Conservation (phyloP, 1,140 invertebrate species). For the Neodiprion virginianus region DNA sequence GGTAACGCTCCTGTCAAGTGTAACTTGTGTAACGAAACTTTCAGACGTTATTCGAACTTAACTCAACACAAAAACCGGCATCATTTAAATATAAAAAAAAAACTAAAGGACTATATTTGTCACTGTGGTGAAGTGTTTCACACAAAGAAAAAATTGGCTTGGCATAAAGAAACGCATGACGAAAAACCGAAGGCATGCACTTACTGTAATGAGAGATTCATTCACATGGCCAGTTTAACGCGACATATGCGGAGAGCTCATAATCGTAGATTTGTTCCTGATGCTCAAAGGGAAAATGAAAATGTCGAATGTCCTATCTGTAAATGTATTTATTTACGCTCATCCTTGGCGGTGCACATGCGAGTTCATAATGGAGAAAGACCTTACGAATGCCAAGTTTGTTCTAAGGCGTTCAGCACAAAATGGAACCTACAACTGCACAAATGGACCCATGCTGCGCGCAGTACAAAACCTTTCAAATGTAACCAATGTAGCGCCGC, state of each 20-base stretch:
- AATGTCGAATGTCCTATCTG: conserved; percentile 83
- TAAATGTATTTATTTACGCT: conserved; percentile 78
- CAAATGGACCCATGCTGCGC: conserved; percentile 86
- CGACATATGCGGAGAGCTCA: conserved; percentile 83
- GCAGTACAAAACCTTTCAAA: conserved; percentile 84
- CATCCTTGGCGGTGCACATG: conserved; percentile 82
- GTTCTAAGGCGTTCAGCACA: conserved; percentile 84
- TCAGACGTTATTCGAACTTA: conserved; percentile 83
- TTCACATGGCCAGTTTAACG: conserved; percentile 81
- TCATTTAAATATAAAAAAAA: conserved; percentile 71
- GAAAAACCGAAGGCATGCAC: conserved; percentile 82
- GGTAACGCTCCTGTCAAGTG: conserved; percentile 84
- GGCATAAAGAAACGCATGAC: conserved; percentile 87
- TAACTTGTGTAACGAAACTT: conserved; percentile 81
- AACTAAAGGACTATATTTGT: conserved; percentile 79
- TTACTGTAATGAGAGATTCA: conserved; percentile 83
- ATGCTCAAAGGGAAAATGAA: conserved; percentile 66
- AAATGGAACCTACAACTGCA: conserved; percentile 90
- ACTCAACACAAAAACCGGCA: conserved; percentile 81
- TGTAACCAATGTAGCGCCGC: conserved; percentile 84
- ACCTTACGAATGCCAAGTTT: conserved; percentile 80
- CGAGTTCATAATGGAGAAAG: conserved; percentile 77
- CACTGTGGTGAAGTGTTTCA: conserved; percentile 83
- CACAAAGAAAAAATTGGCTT: conserved; percentile 80
- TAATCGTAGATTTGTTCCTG: conserved; percentile 76